Evolutionary conservation across 1,140 invertebrate genomes (phyloP).

Genomic region (Drosophila chauvacae): DNA sequence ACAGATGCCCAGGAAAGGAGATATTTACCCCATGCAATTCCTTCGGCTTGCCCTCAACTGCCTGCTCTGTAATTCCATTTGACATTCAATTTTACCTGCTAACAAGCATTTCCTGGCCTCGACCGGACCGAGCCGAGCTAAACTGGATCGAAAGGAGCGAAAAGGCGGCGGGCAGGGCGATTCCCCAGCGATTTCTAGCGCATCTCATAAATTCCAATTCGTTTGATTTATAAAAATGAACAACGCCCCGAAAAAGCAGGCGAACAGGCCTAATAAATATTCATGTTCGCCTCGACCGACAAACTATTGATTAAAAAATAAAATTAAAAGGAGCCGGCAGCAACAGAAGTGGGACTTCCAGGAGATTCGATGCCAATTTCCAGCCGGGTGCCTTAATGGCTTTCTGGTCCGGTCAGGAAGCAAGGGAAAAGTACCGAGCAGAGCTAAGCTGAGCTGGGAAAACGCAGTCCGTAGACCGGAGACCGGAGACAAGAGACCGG

Average conservation of each 20-base stretch:
- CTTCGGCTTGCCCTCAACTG: slow-evolving; percentile 9
- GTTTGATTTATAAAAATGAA: slow-evolving; percentile 75
- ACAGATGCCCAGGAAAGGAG: slow-evolving; percentile 9
- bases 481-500: neutral
- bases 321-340: slow-evolving; percentile 40
- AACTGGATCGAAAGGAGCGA: slow-evolving; percentile 22
- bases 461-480: neutral
- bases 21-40: slow-evolving; percentile 16
- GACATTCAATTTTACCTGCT: slow-evolving; percentile 76
- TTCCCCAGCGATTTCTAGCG: slow-evolving; percentile 31
- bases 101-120: slow-evolving; percentile 52
- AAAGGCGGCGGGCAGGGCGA: neutral
- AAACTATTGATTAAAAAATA: slow-evolving; percentile 49
- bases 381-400: slow-evolving; percentile 37
- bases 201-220: slow-evolving; percentile 44
- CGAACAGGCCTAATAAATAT: slow-evolving; percentile 66
- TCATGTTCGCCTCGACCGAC: slow-evolving; percentile 53
- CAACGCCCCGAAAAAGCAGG: slow-evolving; percentile 61
- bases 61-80: slow-evolving; percentile 55
- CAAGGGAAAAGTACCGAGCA: slow-evolving; percentile 21
- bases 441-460: slow-evolving; percentile 8
- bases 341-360: slow-evolving; percentile 26
- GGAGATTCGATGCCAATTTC: slow-evolving; percentile 39
- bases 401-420: slow-evolving; percentile 22
- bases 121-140: neutral